phyloP scores from a whole-genome alignment of 2,888 invertebrate genomes.

The Empis stercorea region DNA sequence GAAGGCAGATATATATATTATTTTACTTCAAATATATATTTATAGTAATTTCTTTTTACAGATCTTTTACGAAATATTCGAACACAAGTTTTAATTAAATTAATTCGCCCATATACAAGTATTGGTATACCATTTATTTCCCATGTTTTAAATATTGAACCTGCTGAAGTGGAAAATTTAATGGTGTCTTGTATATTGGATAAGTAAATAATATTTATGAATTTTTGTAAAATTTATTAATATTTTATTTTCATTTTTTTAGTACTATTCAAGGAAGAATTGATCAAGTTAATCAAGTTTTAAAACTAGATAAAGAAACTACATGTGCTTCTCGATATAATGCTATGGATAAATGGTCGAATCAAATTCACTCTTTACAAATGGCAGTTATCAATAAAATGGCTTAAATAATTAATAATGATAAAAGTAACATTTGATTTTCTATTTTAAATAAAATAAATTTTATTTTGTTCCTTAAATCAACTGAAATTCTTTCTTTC shows the following conservation, averaged over 20 bases:
- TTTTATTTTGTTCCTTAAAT: no score
- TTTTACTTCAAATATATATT: background rate
- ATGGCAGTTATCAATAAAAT: conserved; percentile 88
- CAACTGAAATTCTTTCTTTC: no score
- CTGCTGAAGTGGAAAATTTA: conserved; percentile 88
- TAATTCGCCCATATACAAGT: conserved; percentile 95
- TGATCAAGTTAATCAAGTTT: conserved; percentile 88
- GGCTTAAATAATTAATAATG: conserved; percentile 43
- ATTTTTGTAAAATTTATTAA: background rate
- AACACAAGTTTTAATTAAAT: conserved; percentile 91
- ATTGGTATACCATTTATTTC: conserved; percentile 98
- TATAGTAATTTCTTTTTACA: conserved; percentile 20
- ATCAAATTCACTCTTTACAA: conserved; percentile 78
- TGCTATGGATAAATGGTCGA: conserved; percentile 93
- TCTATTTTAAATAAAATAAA: background rate
- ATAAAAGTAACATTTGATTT: background rate
- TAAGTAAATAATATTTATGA: conserved; percentile 52
- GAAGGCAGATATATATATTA: conserved; percentile 48
- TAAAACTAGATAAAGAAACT: conserved; percentile 71
- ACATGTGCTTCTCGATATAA: conserved; percentile 76
- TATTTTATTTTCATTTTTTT: conserved; percentile 9
- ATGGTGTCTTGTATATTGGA: conserved; percentile 96
- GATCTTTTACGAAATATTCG: conserved; percentile 90
- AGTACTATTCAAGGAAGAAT: conserved; percentile 78
- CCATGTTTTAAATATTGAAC: conserved; percentile 84